Percentiles rank a stretch among this genome's conserved stretches.
phyloP scores from a whole-genome alignment of 64 coral and sea anemone species.

The Pocillopora damicornis region DNA sequence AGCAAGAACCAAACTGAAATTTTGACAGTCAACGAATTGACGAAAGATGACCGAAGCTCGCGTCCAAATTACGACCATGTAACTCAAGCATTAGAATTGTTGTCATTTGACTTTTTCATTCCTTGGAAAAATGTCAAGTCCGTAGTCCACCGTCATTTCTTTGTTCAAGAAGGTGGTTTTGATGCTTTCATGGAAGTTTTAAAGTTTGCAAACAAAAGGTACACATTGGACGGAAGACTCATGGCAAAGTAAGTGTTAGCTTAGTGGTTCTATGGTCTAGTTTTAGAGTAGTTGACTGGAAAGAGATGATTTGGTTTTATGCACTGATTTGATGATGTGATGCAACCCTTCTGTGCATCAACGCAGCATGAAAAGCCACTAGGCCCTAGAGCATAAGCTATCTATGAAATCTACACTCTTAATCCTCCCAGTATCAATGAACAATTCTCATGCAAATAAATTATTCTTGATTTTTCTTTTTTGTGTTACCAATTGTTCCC shows the following conservation, averaged over 20 bases:
- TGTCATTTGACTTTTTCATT: conserved; percentile 85
- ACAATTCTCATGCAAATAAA: no score
- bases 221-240: conserved; percentile 40
- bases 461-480: no score
- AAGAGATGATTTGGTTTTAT: no score
- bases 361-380: no score
- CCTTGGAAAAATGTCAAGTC: conserved; percentile 78
- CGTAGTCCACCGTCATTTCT: conserved; percentile 74
- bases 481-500: no score
- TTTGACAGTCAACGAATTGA: conserved; percentile 21
- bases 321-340: no score
- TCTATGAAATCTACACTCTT: no score
- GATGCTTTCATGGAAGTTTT: conserved; percentile 75
- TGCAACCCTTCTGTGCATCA: no score
- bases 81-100: conserved; percentile 44
- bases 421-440: no score
- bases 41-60: neutral
- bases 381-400: no score
- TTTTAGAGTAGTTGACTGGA: no score
- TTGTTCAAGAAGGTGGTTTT: conserved; percentile 92
- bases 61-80: conserved; percentile 60
- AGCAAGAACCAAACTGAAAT: conserved; percentile 11
- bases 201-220: conserved; percentile 71
- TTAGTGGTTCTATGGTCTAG: neutral
- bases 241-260: conserved; percentile 26